phyloP scores from a whole-genome alignment of 1,140 invertebrate genomes.

The Eriosoma lanigerum region DNA sequence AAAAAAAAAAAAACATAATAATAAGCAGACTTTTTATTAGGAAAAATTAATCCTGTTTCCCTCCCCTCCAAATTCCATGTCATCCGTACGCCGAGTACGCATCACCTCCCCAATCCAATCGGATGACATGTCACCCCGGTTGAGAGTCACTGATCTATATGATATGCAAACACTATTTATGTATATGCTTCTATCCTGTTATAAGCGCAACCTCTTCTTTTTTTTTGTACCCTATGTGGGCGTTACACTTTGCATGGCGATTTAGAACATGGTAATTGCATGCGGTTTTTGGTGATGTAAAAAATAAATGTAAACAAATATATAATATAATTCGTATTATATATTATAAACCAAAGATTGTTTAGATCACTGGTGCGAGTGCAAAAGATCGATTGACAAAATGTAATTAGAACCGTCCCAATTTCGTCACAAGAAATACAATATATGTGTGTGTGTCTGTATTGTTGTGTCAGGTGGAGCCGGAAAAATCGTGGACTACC shows the following conservation, averaged over 20 bases:
- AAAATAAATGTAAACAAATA: slow-evolving; percentile 24
- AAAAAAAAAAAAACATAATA: no score
- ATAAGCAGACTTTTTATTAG: no score
- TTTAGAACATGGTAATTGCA: slow-evolving; percentile 49
- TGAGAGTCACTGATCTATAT: no score
- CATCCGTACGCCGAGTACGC: no score
- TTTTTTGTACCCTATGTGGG: background rate
- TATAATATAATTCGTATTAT: no score
- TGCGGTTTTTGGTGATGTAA: slow-evolving; percentile 49
- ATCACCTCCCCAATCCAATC: no score
- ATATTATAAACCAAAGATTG: slow-evolving; percentile 33
- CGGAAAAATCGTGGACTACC: slow-evolving; percentile 67
- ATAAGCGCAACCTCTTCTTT: slow-evolving; percentile 28
- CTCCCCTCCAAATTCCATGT: no score
- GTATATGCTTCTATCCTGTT: slow-evolving; percentile 11
- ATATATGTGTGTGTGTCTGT: slow-evolving; percentile 15
- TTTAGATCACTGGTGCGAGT: slow-evolving; percentile 45
- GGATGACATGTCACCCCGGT: no score
- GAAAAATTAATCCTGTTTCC: no score
- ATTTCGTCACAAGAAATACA: background rate
- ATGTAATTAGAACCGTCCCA: slow-evolving; percentile 32
- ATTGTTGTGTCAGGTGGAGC: slow-evolving; percentile 63
- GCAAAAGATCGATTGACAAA: slow-evolving; percentile 37
- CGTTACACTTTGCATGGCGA: slow-evolving; percentile 45
- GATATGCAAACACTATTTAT: no score